Evolutionary conservation across 2,888 invertebrate species (phyloP).

Genomic region (Agelastica alni): DNA sequence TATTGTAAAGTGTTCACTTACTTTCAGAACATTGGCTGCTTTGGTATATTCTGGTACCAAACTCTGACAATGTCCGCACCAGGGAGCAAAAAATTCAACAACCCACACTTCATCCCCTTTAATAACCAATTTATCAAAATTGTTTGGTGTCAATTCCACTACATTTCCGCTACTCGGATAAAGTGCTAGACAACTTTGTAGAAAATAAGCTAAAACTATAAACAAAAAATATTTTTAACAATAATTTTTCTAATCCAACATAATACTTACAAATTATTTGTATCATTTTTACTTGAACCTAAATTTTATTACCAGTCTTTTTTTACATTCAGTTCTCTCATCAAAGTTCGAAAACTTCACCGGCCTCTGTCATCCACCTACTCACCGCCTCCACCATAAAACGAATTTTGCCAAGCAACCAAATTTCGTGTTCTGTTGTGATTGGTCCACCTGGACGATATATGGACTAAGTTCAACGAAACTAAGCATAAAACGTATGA

Average conservation of each 20-base stretch:
- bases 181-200: constrained; percentile 57
- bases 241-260: background rate
- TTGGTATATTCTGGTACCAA: constrained; percentile 93
- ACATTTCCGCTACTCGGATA: constrained; percentile 78
- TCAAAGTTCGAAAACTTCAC: background rate
- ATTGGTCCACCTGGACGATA: constrained; percentile 2
- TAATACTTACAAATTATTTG: constrained; percentile 15
- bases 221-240: constrained; percentile 26
- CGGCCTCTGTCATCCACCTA: background rate
- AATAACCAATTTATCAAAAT: constrained; percentile 83
- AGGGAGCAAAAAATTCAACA: constrained; percentile 95
- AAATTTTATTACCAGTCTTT: background rate
- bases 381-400: background rate
- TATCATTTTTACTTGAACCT: constrained; percentile 4
- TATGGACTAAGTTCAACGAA: no score
- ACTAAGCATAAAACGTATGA: no score
- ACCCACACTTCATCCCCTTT: constrained; percentile 90
- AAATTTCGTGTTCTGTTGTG: constrained; percentile 10
- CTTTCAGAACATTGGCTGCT: constrained; percentile 89
- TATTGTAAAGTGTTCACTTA: no score
- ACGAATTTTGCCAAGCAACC: constrained; percentile 8
- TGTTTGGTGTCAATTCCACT: constrained; percentile 81
- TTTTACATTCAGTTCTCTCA: background rate
- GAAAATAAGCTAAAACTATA: constrained; percentile 43
- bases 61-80: constrained; percentile 92